Conservation (phyloP, 35 echinoderm and acorn worm genomes). For the Holothuria glaberrima region DNA sequence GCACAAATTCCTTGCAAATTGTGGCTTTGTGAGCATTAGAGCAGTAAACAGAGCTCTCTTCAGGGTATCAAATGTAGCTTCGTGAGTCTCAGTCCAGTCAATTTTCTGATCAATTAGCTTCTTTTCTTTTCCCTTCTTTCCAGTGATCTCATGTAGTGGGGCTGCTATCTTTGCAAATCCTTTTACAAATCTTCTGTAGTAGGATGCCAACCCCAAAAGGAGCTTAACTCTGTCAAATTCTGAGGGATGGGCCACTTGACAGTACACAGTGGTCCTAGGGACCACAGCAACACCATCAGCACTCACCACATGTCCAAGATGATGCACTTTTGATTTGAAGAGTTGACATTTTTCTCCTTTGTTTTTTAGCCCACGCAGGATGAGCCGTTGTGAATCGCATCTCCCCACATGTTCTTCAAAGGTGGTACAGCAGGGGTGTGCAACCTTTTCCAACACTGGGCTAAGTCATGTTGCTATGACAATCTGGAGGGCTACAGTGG, state of each 20-base stretch:
- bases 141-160: slow-evolving; percentile 42
- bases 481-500: no score
- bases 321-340: slow-evolving; percentile 28
- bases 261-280: slow-evolving; percentile 44
- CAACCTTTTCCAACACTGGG: no score
- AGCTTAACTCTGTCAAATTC: slow-evolving; percentile 1
- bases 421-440: no score
- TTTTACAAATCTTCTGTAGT: slow-evolving; percentile 59
- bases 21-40: slow-evolving; percentile 30
- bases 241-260: slow-evolving; percentile 51
- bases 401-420: slow-evolving; percentile 37
- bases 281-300: slow-evolving; percentile 29
- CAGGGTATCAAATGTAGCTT: slow-evolving; percentile 51
- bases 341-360: slow-evolving; percentile 68
- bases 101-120: background rate
- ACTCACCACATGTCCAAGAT: slow-evolving; percentile 66
- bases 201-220: slow-evolving; percentile 61
- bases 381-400: slow-evolving; percentile 5
- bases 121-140: slow-evolving; percentile 1
- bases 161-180: slow-evolving; percentile 51
- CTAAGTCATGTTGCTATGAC: no score
- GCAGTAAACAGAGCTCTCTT: slow-evolving; percentile 18
- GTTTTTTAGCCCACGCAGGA: slow-evolving; percentile 49
- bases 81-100: background rate
- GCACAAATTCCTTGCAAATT: slow-evolving; percentile 49